Evolutionary conservation across 2,113 vertebrate genomes (phyloP), one percentile per base, ranked within the genome.

Genomic region (Periophthalmodon schlosseri): DNA sequence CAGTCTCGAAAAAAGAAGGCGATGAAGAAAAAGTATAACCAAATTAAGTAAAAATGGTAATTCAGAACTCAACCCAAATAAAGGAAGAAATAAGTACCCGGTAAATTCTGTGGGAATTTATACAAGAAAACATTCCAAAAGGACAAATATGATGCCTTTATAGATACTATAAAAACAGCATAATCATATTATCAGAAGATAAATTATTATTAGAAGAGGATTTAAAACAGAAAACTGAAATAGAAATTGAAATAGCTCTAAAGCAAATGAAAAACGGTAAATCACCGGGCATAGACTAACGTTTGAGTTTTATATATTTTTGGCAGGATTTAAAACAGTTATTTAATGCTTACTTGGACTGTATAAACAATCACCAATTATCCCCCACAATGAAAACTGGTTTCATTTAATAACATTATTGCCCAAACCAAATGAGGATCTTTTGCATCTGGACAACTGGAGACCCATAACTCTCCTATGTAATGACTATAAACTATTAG

Each of bases 231-330:
- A n/a, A n/a, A n/a, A n/a, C 49, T 65, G 0, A 50, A 44, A 0
- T 0, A 24, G 50, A 76, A 54, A 70, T 57, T 23, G 61, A 76
- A 69, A n/a, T 13, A 2, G 67, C 74, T 10, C 20, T 70, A 33
- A 76, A 76, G 46, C 36, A 72, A 50, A 68, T 66, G 58, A 33
- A 64, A 65, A 70, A 28, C 20, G 28, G 58, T n/a, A 70, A 63
- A 52, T 75, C 20, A 39, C 65, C 36, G 20, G 73, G 73, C 7
- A 65, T 56, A 1, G 60, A 9, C 24, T 61, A 14, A 28, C 58
- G 5, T 1, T 28, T 24, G 58, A 61, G 18, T 57, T 57, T 57
- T 57, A 21, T 23, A 23, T 1, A 12, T 18, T 57, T 57, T 57
- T 57, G 54, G 54, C 18, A 57, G 9, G n/a, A 21, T 57, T 20